Base-by-base conservation (phyloP, 2,797 vertebrate species). In the Clangula hyemalis region DNA sequence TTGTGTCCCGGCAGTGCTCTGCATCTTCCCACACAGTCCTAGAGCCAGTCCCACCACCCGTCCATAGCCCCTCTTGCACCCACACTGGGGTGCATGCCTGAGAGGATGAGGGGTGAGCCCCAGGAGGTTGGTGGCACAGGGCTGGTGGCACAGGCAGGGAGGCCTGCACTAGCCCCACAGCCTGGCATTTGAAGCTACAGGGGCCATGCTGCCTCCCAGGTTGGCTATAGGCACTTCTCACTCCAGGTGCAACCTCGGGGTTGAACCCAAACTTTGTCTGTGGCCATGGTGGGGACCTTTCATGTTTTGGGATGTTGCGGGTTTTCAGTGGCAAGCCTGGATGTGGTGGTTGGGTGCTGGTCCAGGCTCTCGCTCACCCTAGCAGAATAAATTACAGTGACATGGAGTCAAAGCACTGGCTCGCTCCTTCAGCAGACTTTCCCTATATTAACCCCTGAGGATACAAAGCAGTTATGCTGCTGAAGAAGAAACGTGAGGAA, bases 131-230 rank as follows among this genome's bases (percentile, higher is more conserved):
- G 43, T 45, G 43, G 43, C 43, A 19, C 61, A 41, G 47, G 22
- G 13, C 22, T 49, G 47, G 51, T 4, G 7, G 24, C 3, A 0
- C 0, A 1, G 51, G 13, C 18, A 58, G 6, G 9, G 9, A 80
- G 38, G 22, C 51, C 41, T 54, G 47, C 10, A 8, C 66, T 20
- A 58, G 13, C 3, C 6, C 51, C 15, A 21, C 3, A 4, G 15
- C 34, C 24, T 1, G 1, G 6, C 4, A 0, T 43, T 75, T 47
- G 11, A 43, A 28, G 28, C 56, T 16, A 0, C 39, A 30, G 1
- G 5, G 66, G 11, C 58, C 3, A 0, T 28, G 39, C 36, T 62
- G 34, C 66, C 54, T 79, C 76, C 39, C 61, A 77, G 15, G 25
- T 21, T 87, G 14, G 6, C 51, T 65, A 15, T 61, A 56, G 4